Percentiles rank a stretch among this genome's conserved stretches.
These are phyloP conservation scores for Amphipoea oculea DNA, from an alignment of 2,888 invertebrate genomes.

Conservation along the genomic window DNA sequence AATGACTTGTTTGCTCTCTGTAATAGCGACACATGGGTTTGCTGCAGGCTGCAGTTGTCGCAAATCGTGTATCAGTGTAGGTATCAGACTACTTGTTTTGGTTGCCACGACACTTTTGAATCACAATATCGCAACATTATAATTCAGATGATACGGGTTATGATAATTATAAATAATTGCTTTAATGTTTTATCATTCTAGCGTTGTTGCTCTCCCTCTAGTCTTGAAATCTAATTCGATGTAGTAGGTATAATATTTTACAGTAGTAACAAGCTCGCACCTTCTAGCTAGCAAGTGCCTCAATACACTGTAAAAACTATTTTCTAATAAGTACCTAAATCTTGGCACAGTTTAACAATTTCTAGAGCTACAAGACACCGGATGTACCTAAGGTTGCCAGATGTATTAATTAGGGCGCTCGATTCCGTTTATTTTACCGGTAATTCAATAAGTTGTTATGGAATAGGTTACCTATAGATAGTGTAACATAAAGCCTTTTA, in stretches of 20 bases:
- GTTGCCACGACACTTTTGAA: not conserved
- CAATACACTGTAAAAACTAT: slow-evolving; percentile 2
- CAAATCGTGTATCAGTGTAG: not conserved
- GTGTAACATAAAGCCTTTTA: not conserved
- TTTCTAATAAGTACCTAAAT: slow-evolving; percentile 10
- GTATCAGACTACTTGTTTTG: not conserved
- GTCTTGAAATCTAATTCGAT: not conserved
- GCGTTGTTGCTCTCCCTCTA: no score
- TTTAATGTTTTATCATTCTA: not conserved
- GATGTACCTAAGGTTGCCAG: slow-evolving; percentile 1
- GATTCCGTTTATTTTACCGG: not conserved
- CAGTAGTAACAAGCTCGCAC: not conserved
- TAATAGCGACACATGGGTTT: slow-evolving; percentile 2
- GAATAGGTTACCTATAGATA: not conserved
- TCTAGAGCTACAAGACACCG: slow-evolving; percentile 1
- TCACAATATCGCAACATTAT: not conserved
- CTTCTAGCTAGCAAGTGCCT: not conserved
- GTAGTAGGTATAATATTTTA: slow-evolving; percentile 1
- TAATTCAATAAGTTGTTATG: not conserved
- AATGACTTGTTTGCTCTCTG: slow-evolving; percentile 31
- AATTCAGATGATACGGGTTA: not conserved
- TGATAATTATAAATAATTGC: not conserved
- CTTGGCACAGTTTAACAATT: slow-evolving; percentile 17
- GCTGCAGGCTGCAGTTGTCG: not conserved
- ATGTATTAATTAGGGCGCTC: slow-evolving; percentile 6